Evolutionary conservation across 2,888 invertebrate species (phyloP).

Genomic region (Agriopis aurantiaria): DNA sequence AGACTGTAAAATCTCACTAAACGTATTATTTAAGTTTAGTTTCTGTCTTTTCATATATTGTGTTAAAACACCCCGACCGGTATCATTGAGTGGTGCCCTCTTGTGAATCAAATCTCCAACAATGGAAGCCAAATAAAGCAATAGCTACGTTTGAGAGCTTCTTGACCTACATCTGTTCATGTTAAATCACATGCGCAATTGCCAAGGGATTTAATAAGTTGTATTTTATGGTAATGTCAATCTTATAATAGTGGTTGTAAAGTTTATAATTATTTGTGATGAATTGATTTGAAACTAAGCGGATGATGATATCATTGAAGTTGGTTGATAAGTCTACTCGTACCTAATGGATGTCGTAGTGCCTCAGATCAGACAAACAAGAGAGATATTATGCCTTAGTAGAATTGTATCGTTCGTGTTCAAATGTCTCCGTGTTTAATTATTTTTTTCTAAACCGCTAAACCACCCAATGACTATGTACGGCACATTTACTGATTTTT

Average conservation of each 20-base stretch:
- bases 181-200: conserved; percentile 58
- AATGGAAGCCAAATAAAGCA: conserved; percentile 75
- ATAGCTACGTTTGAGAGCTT: conserved; percentile 72
- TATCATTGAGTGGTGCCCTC: conserved; percentile 66
- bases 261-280: neutral
- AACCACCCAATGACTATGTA: too few species aligned
- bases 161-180: conserved; percentile 78
- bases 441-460: too few species aligned
- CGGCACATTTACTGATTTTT: too few species aligned
- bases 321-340: neutral
- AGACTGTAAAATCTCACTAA: neutral
- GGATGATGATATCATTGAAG: neutral
- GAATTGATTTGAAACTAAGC: neutral
- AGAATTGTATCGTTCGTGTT: too few species aligned
- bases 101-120: conserved; percentile 72
- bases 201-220: conserved; percentile 22
- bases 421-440: too few species aligned
- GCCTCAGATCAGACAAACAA: too few species aligned
- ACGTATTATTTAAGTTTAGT: neutral
- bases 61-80: conserved; percentile 49
- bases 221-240: neutral
- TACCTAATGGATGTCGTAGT: neutral
- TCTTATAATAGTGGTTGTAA: neutral
- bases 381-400: too few species aligned
- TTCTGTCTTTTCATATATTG: conserved; percentile 4